These are phyloP conservation scores for Orgyia antiqua DNA, from an alignment of 2,888 invertebrate species.

Conservation along the genomic window DNA sequence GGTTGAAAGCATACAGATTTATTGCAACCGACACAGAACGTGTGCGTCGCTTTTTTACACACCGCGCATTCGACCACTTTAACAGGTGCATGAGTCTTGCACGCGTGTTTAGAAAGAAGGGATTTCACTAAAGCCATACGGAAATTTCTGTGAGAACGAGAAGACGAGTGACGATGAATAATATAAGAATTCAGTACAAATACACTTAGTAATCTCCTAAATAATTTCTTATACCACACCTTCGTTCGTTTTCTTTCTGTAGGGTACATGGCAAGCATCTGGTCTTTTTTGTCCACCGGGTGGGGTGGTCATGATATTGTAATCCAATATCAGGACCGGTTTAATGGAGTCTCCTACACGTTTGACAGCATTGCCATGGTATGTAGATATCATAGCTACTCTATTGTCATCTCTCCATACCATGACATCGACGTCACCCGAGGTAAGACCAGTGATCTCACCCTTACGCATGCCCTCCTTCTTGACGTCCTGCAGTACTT, in stretches of 20 bases:
- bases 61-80: too few relatives aligned
- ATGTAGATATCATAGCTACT: slow-evolving; percentile 13
- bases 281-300: slow-evolving; percentile 9
- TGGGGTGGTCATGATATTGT: slow-evolving; percentile 16
- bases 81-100: too few relatives aligned
- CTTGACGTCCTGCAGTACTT: neutral
- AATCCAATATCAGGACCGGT: slow-evolving; percentile 14
- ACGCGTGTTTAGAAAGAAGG: too few relatives aligned
- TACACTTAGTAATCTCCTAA: slow-evolving; percentile 12
- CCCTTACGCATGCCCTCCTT: neutral
- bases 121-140: neutral
- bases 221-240: slow-evolving; percentile 27
- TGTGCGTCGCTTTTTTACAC: too few relatives aligned
- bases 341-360: slow-evolving; percentile 1
- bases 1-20: too few relatives aligned
- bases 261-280: neutral
- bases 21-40: too few relatives aligned
- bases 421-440: slow-evolving; percentile 20
- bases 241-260: slow-evolving; percentile 18
- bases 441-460: slow-evolving; percentile 8
- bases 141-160: neutral
- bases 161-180: neutral
- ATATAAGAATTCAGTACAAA: slow-evolving; percentile 10
- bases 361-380: slow-evolving; percentile 7
- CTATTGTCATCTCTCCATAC: slow-evolving; percentile 18